Evolutionary conservation across 2,888 invertebrate genomes (phyloP), one percentile per base, ranked within the genome.

Genomic region (Xanthia icteritia): DNA sequence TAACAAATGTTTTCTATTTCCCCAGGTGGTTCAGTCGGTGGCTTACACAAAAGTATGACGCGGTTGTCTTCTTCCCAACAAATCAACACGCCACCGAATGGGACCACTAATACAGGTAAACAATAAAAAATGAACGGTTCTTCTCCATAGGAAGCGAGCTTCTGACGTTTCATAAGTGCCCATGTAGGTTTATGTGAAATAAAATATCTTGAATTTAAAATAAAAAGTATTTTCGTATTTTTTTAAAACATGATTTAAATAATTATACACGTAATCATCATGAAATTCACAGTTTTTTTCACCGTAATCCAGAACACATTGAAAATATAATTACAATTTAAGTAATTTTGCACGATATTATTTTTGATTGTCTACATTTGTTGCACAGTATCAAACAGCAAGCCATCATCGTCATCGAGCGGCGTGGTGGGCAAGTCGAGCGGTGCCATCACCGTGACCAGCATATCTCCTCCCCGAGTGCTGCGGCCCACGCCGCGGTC

Each of bases 31-130:
- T 98, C 98, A 0, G 98, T 98, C 23, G 98, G 98, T 15, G 98
- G 98, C 1, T 96, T 98, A 8, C 98, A 98, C 92, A 98, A 98
- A 92, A 98, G 98, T 92, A 98, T 98, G 98, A 98, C 98, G 15
- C 97, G 98, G 60, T 93, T 98, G 80, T 98, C 98, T 81, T 98
- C 98, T 23, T 98, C 98, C 61, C 98, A 98, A 91, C 97, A 98
- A 92, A 98, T 98, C 87, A 98, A 98, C 91, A 89, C 92, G 51
- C 97, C 97, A 77, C 97, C 97, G n/a, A 96, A 96, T 79, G 95
- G 96, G 73, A 85, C 94, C 58, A 91, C 89, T 27, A 91, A 87
- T 77, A 90, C 94, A 87, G 93, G 94, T 94, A 89, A 88, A 84
- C 39, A 39, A 39, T 39, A 39, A 39, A 39, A 6, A 5, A 39